Percentiles rank a stretch among this genome's conserved stretches.
Evolutionary conservation across 2,888 invertebrate species (phyloP).

Genomic region (Polyommatus icarus): DNA sequence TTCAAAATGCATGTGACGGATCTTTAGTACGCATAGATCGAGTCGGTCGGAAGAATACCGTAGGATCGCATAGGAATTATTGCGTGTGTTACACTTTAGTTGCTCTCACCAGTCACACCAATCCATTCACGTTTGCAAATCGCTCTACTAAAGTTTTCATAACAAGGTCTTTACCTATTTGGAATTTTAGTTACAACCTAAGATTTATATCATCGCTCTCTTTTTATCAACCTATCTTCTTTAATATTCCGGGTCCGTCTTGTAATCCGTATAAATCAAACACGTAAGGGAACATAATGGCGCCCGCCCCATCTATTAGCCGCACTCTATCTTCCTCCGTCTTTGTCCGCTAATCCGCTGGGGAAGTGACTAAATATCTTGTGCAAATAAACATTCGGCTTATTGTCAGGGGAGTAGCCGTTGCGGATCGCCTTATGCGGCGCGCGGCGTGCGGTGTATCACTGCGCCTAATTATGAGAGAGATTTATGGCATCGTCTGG

Average conservation of each 20-base stretch:
- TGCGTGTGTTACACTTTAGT: neutral
- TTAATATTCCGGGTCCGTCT: conserved; percentile 20
- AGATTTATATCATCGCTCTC: neutral
- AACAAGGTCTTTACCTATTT: neutral
- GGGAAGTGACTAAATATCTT: conserved; percentile 80
- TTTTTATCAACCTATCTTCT: neutral
- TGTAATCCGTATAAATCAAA: conserved; percentile 33
- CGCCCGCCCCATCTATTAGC: conserved; percentile 73
- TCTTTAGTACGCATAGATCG: neutral
- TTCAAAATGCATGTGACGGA: neutral
- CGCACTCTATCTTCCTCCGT: conserved; percentile 70
- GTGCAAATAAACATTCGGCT: conserved; percentile 78
- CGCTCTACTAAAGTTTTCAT: neutral
- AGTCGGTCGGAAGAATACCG: neutral
- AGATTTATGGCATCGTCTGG: conserved; percentile 52
- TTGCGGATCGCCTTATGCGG: conserved; percentile 73
- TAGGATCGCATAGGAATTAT: neutral
- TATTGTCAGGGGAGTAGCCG: conserved; percentile 68
- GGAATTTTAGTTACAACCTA: neutral
- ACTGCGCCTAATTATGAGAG: conserved; percentile 60
- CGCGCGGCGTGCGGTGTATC: conserved; percentile 65
- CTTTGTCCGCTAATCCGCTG: conserved; percentile 73
- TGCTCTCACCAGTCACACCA: too few relatives aligned
- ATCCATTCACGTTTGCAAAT: neutral
- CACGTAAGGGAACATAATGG: conserved; percentile 36